phyloP scores from a whole-genome alignment of 2,113 vertebrate species.

The Corythornis madagascariensis region DNA sequence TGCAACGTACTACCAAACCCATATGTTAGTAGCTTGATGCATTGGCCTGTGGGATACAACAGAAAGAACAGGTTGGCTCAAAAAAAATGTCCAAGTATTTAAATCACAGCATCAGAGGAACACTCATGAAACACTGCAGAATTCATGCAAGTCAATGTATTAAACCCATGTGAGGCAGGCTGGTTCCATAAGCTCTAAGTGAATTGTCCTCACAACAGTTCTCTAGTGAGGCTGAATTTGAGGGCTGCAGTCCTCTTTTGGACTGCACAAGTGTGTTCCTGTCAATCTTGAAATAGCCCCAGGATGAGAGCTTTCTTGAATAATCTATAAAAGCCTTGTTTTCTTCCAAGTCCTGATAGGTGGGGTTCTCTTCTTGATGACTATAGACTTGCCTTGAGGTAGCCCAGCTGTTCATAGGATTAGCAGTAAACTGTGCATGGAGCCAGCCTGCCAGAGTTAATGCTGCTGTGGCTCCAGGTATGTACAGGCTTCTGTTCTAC shows the following conservation, averaged over 20 bases:
- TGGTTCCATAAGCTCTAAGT: background rate
- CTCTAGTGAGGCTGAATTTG: background rate
- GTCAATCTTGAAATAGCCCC: background rate
- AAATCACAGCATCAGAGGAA: background rate
- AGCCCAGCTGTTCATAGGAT: background rate
- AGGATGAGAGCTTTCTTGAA: background rate
- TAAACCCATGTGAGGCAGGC: background rate
- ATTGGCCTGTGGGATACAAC: background rate
- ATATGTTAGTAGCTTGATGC: background rate
- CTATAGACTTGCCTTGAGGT: background rate
- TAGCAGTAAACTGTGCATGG: background rate
- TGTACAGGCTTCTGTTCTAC: background rate
- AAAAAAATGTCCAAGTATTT: background rate
- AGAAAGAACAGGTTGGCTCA: conserved; percentile 7
- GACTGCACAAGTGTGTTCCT: background rate
- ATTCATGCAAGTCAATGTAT: background rate
- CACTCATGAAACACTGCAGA: background rate
- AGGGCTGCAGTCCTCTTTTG: background rate
- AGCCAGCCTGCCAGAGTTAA: background rate
- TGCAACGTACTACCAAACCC: background rate
- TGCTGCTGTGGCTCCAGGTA: background rate
- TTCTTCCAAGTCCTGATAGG: background rate
- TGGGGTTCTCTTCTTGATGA: background rate
- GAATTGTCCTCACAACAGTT: background rate
- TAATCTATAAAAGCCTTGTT: background rate